Conservation (phyloP, 2,113 vertebrate genomes). For the Vombatus ursinus region DNA sequence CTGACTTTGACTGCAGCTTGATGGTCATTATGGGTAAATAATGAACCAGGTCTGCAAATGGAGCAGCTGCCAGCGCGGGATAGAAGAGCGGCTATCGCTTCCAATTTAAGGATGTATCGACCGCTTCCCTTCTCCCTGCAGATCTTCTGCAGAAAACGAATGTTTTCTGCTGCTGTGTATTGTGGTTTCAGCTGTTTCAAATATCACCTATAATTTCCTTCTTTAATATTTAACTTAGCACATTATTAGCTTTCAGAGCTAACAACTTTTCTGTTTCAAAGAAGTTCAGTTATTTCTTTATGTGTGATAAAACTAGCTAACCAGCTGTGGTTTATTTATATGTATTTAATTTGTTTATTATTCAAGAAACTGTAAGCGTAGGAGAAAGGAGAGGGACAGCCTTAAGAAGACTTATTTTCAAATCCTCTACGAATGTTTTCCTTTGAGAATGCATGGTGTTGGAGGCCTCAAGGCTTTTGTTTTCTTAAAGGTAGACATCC, state of each 20-base stretch:
- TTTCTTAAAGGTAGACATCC: slow-evolving; percentile 37
- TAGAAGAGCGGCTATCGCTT: slow-evolving; percentile 89
- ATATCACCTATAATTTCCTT: slow-evolving; percentile 86
- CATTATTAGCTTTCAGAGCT: slow-evolving; percentile 94
- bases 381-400: slow-evolving; percentile 35
- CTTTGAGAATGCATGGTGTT: slow-evolving; percentile 1
- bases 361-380: slow-evolving; percentile 65
- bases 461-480: slow-evolving; percentile 49
- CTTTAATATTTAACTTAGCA: slow-evolving; percentile 94
- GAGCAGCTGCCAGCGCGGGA: slow-evolving; percentile 90
- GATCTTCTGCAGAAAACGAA: slow-evolving; percentile 88
- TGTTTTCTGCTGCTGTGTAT: slow-evolving; percentile 87
- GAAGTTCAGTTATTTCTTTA: slow-evolving; percentile 75
- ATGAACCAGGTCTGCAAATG: slow-evolving; percentile 92
- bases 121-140: slow-evolving; percentile 88
- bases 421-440: background rate
- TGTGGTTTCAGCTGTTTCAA: slow-evolving; percentile 91
- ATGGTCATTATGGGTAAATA: slow-evolving; percentile 95
- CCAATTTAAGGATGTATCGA: slow-evolving; percentile 93
- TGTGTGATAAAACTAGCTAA: slow-evolving; percentile 70
- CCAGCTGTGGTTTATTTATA: slow-evolving; percentile 68
- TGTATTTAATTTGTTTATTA: slow-evolving; percentile 79
- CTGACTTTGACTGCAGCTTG: slow-evolving; percentile 92
- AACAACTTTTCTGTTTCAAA: slow-evolving; percentile 86
- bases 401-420: slow-evolving; percentile 55